Evolutionary conservation across 1,140 invertebrate genomes (phyloP), one percentile per base, ranked within the genome.

Genomic region (Asobara japonica): DNA sequence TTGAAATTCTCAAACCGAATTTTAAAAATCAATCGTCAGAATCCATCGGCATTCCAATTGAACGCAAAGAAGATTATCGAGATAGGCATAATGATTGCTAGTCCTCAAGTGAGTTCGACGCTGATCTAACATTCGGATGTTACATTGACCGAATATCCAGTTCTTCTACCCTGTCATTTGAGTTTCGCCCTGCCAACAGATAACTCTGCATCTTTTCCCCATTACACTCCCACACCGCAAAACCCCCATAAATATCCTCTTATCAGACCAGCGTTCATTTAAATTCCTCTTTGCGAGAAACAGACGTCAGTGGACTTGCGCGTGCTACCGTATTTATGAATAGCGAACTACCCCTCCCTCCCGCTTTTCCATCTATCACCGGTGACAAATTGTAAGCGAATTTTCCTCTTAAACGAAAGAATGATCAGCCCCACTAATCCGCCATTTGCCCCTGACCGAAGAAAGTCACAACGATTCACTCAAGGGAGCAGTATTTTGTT

Each of bases 291-390:
- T 27, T 56, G 51, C 25, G 18, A 56, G 20, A 27, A 22, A 56
- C 22, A 56, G 51, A 27, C 51, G 51, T 56, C 22, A 56, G 18
- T 56, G 20, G 13, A 56, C 22, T 18, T 22, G 25, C 51, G 51
- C 51, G 3, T n/a, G 41, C 41, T 20, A 10, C 20, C 25, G 51
- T 56, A 56, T 56, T 56, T 56, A 56, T 76, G 74, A 77, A 69
- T 75, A 61, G 41, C 45, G 41, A 77, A 72, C 69, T 56, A 38
- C 45, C 69, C 60, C 60, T 65, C 41, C 27, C 30, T 16, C 30
- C 62, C n/a, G 10, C 41, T 30, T 41, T 20, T 25, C 25, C 51
- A 22, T n/a, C n/a, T n/a, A n/a, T n/a, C 6, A 27, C 22, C 20
- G 5, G 51, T 56, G 51, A 56, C 51, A 56, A 56, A 56, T 56